Percentiles rank a stretch among this genome's conserved stretches.
These are phyloP conservation scores for Hirtodrosophila cameraria DNA, from an alignment of 2,888 invertebrate species.

Conservation along the genomic window DNA sequence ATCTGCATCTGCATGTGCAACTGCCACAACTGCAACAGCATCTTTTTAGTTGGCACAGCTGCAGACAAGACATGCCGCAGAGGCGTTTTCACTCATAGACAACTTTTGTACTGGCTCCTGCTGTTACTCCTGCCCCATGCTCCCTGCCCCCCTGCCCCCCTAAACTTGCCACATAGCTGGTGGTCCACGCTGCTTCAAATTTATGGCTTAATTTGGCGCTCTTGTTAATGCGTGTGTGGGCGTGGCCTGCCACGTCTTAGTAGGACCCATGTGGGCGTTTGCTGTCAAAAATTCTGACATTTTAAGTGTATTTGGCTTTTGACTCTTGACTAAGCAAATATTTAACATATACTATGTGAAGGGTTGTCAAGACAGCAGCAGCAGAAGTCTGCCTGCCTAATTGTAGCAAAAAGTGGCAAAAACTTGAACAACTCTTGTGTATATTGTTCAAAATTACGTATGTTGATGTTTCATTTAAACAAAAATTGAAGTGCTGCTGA, in stretches of 20 bases:
- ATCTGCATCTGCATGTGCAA: too few species aligned
- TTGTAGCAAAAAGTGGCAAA: conserved; percentile 42
- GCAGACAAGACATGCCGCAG: conserved; percentile 41
- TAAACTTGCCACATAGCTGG: conserved; percentile 57
- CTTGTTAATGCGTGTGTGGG: conserved; percentile 73
- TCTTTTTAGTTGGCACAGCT: conserved; percentile 9
- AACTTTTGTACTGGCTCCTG: conserved; percentile 54
- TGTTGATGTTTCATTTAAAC: neutral
- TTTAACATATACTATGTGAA: conserved; percentile 43
- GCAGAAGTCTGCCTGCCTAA: conserved; percentile 41
- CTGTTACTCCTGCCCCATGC: conserved; percentile 38
- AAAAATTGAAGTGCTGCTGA: conserved; percentile 4
- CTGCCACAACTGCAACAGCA: too few species aligned
- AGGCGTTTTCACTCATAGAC: conserved; percentile 54
- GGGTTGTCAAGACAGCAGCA: conserved; percentile 40
- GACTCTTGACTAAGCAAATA: conserved; percentile 63
- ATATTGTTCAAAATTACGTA: neutral
- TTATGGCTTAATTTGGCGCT: conserved; percentile 76
- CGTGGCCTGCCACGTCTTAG: conserved; percentile 38
- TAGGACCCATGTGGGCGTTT: conserved; percentile 52
- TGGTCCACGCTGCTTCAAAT: conserved; percentile 66
- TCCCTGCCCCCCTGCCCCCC: conserved; percentile 7
- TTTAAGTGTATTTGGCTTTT: conserved; percentile 66
- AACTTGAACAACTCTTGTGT: conserved; percentile 5
- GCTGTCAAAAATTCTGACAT: conserved; percentile 68